A percentile compares a stretch with the other conserved stretches of the same genome.
phyloP scores from a whole-genome alignment of 2,797 vertebrate species.

The Acanthis flammea region DNA sequence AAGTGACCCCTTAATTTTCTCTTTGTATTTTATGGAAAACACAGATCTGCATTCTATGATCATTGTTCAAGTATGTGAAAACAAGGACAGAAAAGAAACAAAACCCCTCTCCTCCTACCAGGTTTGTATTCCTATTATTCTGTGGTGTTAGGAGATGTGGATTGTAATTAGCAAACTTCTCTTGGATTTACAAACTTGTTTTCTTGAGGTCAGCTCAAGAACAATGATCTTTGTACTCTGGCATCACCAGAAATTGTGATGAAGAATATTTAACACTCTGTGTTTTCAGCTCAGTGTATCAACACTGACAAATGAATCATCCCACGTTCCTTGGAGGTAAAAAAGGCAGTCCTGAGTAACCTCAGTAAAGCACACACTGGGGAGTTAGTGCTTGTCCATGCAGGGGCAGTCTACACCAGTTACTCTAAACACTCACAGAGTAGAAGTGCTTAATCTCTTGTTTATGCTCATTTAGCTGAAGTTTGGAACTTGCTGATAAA shows the following conservation, averaged over 20 bases:
- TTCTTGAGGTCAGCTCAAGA: background rate
- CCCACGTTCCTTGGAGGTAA: background rate
- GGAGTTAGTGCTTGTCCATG: background rate
- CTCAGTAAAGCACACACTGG: accelerated
- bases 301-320: background rate
- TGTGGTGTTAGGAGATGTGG: background rate
- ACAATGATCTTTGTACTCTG: background rate
- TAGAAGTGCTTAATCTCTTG: background rate
- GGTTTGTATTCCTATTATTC: background rate
- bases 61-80: background rate
- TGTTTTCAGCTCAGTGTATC: background rate
- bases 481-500: background rate
- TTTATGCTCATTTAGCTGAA: background rate
- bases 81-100: background rate
- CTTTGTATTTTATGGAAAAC: background rate
- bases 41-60: background rate
- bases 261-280: background rate
- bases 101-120: background rate
- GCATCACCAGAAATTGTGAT: background rate
- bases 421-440: background rate
- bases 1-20: background rate
- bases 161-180: background rate
- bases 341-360: background rate
- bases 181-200: background rate
- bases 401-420: background rate